A percentile compares a stretch with the other conserved stretches of the same genome.
Evolutionary conservation across 2,113 vertebrate species (phyloP).

Genomic region (Bombycilla garrulus): DNA sequence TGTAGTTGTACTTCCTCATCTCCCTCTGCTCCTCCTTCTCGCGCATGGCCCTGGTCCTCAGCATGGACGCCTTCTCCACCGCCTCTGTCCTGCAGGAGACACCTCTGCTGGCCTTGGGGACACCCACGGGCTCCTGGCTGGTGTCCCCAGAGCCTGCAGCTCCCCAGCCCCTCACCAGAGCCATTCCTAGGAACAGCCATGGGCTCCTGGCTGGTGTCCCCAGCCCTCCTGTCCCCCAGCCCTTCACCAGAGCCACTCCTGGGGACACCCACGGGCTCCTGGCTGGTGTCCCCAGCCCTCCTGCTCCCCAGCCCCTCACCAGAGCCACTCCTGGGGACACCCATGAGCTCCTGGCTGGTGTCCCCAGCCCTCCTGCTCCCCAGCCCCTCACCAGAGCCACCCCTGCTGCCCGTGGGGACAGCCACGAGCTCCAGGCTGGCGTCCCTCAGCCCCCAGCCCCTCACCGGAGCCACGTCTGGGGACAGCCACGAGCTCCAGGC

Average conservation of each 20-base stretch:
- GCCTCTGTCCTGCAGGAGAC: constrained; percentile 78
- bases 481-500: not conserved
- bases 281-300: rapidly evolving
- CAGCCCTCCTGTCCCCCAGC: too few species aligned
- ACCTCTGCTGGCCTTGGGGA: rapidly evolving
- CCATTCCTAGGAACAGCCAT: not conserved
- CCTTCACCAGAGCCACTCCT: not conserved
- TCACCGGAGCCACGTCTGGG: constrained; percentile 12
- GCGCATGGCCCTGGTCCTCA: constrained; percentile 92
- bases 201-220: rapidly evolving
- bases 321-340: not conserved
- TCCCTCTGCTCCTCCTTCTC: constrained; percentile 91
- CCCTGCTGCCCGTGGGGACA: rapidly evolving
- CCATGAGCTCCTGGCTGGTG: rapidly evolving
- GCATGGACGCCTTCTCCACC: constrained; percentile 83
- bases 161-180: constrained; percentile 55
- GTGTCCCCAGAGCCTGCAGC: too few species aligned
- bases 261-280: rapidly evolving
- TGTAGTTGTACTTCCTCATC: constrained; percentile 88
- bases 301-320: not conserved
- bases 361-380: too few species aligned
- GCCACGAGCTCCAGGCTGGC: rapidly evolving
- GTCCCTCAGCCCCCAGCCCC: not conserved
- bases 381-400: constrained; percentile 12
- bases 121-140: not conserved